Conservation (phyloP, 2,113 vertebrate genomes). For the human region DNA sequence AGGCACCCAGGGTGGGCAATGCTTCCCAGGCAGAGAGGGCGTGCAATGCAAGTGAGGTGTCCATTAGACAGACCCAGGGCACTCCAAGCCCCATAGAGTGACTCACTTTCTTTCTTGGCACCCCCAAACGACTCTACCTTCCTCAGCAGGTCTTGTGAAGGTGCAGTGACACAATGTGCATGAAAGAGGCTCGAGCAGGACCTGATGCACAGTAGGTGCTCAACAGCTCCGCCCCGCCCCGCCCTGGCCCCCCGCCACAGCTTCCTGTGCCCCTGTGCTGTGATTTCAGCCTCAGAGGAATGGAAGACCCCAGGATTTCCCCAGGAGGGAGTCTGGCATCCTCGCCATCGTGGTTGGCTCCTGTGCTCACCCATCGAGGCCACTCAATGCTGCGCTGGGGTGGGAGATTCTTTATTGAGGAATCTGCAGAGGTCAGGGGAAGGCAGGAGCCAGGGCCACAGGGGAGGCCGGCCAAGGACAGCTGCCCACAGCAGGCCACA, state of each 20-base stretch:
- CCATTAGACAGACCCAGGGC: background rate
- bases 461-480: background rate
- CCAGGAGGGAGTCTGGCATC: background rate
- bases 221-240: background rate
- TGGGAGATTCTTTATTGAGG: background rate
- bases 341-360: background rate
- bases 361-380: background rate
- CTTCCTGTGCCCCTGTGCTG: background rate
- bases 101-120: background rate
- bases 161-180: no score
- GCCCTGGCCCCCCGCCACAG: rapidly evolving
- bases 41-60: background rate
- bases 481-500: background rate
- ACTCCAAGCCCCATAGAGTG: background rate
- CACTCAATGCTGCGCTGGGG: background rate
- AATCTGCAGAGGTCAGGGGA: background rate
- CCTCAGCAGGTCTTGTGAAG: background rate
- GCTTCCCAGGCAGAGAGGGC: background rate
- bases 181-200: no score
- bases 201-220: background rate
- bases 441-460: background rate
- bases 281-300: background rate
- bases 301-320: background rate
- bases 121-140: background rate
- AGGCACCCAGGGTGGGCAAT: rapidly evolving